Percentiles rank a stretch among this genome's conserved stretches.
These are phyloP conservation scores for Teleiodes luculella DNA, from an alignment of 2,888 invertebrate genomes.

Conservation along the genomic window DNA sequence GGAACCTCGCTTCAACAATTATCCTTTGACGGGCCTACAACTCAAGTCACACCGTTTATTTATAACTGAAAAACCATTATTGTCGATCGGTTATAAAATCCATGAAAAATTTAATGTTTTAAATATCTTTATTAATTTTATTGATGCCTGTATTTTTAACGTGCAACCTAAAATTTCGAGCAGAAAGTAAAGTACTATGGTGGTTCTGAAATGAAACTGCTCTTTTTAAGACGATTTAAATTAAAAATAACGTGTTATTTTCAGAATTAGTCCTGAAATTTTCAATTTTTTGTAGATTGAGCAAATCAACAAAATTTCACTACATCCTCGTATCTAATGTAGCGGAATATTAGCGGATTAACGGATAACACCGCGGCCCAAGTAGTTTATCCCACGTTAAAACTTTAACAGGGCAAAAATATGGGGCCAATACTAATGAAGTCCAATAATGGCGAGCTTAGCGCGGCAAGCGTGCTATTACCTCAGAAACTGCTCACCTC, in stretches of 20 bases:
- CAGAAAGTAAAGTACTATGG: too few species aligned
- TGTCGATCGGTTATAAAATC: too few species aligned
- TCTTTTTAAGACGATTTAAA: too few species aligned
- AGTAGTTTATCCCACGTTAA: conserved; percentile 40
- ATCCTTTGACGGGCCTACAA: conserved; percentile 52
- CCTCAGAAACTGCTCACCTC: conserved; percentile 50
- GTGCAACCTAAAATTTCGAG: too few species aligned
- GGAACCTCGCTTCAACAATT: conserved; percentile 68
- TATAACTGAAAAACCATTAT: conserved; percentile 31
- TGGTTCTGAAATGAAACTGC: too few species aligned
- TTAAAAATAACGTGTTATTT: too few species aligned
- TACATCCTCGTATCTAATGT: conserved; percentile 41
- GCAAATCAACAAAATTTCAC: conserved; percentile 42
- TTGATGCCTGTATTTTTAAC: too few species aligned
- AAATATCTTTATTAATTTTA: too few species aligned
- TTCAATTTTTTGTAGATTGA: conserved; percentile 8
- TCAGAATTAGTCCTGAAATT: too few species aligned
- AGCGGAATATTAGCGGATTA: conserved; percentile 48
- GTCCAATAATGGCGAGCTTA: conserved; percentile 60
- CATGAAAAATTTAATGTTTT: too few species aligned
- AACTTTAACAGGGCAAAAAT: conserved; percentile 47
- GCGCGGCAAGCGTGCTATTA: conserved; percentile 51
- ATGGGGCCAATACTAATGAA: conserved; percentile 54
- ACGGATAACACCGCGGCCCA: conserved; percentile 37
- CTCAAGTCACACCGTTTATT: conserved; percentile 45